Conservation (phyloP, 2,888 invertebrate species). For the Xiphydria camelus region DNA sequence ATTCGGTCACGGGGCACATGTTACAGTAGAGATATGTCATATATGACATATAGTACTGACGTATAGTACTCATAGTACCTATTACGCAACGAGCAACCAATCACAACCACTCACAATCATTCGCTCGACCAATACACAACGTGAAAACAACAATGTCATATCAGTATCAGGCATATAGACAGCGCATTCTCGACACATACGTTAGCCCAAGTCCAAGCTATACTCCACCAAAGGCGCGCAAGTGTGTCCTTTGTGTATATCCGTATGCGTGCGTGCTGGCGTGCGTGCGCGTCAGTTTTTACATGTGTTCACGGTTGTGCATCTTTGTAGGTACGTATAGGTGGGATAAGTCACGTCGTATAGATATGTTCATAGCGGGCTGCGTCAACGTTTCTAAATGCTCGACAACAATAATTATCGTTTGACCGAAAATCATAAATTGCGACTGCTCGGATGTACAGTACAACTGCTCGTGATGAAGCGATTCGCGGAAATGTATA, state of each 20-base stretch:
- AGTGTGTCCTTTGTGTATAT: slow-evolving; percentile 1
- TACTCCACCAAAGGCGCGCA: slow-evolving; percentile 6
- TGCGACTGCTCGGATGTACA: too few species aligned
- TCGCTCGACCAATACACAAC: not conserved
- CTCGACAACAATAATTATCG: too few species aligned
- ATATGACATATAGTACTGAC: not conserved
- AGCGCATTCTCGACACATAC: slow-evolving; percentile 15
- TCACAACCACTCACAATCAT: not conserved
- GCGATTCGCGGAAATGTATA: too few species aligned
- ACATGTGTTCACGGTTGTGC: too few species aligned
- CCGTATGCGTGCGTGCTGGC: not conserved
- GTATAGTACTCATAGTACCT: not conserved
- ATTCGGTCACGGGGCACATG: too few species aligned
- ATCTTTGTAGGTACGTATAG: too few species aligned
- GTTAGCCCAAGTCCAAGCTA: slow-evolving; percentile 13
- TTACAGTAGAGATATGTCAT: not conserved
- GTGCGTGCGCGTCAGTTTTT: too few species aligned
- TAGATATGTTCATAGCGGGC: too few species aligned
- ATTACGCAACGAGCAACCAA: not conserved
- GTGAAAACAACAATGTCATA: not conserved
- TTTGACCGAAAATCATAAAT: too few species aligned
- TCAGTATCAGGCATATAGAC: slow-evolving; percentile 10
- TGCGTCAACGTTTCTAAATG: too few species aligned
- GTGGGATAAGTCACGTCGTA: too few species aligned
- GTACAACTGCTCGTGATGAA: too few species aligned